A percentile compares a stretch with the other conserved stretches of the same genome.
Conservation (phyloP, 2,888 invertebrate species). For the Drosophila picticornis region DNA sequence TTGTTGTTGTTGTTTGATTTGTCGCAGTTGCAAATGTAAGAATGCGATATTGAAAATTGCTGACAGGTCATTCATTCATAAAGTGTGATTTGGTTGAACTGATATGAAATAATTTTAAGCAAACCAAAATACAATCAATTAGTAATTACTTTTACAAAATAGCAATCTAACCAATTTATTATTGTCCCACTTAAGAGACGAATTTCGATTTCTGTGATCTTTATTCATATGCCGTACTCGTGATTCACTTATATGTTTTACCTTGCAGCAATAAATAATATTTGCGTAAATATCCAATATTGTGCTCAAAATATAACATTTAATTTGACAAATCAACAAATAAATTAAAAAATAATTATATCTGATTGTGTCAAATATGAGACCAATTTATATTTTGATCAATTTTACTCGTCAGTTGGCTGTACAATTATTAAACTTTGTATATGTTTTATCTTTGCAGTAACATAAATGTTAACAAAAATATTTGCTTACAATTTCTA, state of each 20-base stretch:
- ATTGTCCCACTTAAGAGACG: background rate
- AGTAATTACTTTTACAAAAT: background rate
- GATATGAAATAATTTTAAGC: background rate
- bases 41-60: background rate
- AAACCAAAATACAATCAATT: slow-evolving; percentile 2
- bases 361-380: background rate
- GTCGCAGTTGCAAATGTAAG: background rate
- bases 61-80: background rate
- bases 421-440: background rate
- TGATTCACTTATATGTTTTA: background rate
- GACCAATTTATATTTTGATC: background rate
- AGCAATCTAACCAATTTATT: background rate
- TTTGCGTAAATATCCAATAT: slow-evolving; percentile 11
- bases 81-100: background rate
- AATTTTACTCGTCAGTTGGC: background rate
- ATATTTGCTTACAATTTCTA: slow-evolving; percentile 16
- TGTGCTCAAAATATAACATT: slow-evolving; percentile 15
- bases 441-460: background rate
- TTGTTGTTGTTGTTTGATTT: slow-evolving; percentile 24
- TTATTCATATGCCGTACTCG: background rate
- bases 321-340: background rate
- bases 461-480: background rate
- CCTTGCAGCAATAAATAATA: slow-evolving; percentile 2
- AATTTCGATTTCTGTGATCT: background rate
- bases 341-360: background rate